These are phyloP conservation scores for Chloebia gouldiae DNA, from an alignment of 2,113 vertebrate genomes.

Conservation along the genomic window DNA sequence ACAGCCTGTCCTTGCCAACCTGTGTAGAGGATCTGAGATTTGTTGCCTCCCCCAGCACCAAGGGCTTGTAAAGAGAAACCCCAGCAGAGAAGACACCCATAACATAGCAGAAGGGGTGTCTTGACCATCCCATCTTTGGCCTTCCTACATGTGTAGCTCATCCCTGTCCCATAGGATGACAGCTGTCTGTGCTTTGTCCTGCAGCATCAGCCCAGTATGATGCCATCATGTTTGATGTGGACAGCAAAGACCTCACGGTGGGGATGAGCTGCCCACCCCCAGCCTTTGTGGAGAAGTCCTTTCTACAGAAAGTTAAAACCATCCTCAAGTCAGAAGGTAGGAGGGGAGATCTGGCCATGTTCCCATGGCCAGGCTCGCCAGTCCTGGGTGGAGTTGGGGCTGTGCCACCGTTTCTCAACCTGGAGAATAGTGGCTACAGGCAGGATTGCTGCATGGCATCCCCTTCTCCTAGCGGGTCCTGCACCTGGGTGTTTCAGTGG, in stretches of 20 bases:
- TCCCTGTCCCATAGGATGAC: neutral
- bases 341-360: neutral
- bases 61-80: neutral
- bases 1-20: neutral
- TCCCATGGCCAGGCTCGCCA: accelerated
- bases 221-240: slow-evolving; percentile 92
- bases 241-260: slow-evolving; percentile 89
- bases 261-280: slow-evolving; percentile 95
- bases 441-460: neutral
- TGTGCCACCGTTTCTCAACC: neutral
- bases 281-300: slow-evolving; percentile 84
- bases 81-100: accelerated
- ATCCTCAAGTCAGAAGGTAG: slow-evolving; percentile 85
- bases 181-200: neutral
- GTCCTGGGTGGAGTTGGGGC: neutral
- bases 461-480: accelerated
- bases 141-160: accelerated
- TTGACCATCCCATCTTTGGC: neutral
- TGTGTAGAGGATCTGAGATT: neutral
- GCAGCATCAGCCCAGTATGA: slow-evolving; percentile 79
- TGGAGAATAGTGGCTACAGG: accelerated
- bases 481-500: neutral
- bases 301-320: slow-evolving; percentile 84
- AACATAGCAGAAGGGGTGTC: neutral
- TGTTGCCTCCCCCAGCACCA: neutral